Evolutionary conservation across 2,113 vertebrate species (phyloP).

Genomic region (Eurypyga helias): DNA sequence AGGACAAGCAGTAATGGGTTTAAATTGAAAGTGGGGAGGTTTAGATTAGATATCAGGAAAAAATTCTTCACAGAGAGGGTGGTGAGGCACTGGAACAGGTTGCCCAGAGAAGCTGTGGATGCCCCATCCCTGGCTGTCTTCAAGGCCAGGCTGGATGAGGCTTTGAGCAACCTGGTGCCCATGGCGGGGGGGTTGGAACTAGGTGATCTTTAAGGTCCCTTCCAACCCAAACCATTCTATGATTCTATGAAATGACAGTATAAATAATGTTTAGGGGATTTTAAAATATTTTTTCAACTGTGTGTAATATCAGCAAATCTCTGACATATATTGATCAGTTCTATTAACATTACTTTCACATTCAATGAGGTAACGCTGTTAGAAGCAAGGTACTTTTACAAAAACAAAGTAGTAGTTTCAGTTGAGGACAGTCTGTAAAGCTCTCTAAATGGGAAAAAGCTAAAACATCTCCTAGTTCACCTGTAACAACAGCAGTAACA

Average conservation of each 20-base stretch:
- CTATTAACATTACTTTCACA: neutral
- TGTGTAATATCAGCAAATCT: neutral
- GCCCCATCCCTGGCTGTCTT: too few relatives aligned
- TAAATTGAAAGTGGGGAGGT: too few relatives aligned
- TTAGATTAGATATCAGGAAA: too few relatives aligned
- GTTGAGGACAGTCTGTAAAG: neutral
- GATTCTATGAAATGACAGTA: neutral
- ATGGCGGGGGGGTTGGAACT: too few relatives aligned
- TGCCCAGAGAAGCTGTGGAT: too few relatives aligned
- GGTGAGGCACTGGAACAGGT: too few relatives aligned
- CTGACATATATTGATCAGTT: neutral
- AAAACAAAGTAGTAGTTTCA: neutral
- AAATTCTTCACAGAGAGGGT: too few relatives aligned
- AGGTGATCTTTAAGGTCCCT: too few relatives aligned
- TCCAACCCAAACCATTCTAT: too few relatives aligned
- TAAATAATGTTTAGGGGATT: neutral
- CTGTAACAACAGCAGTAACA: neutral
- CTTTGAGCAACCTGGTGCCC: too few relatives aligned
- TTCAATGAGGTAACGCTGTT: neutral
- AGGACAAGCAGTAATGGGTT: too few relatives aligned
- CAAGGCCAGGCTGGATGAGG: too few relatives aligned
- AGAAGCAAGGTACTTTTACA: neutral
- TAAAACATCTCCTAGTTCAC: neutral
- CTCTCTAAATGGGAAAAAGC: neutral
- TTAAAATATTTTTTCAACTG: neutral